phyloP scores from a whole-genome alignment of 2,888 invertebrate species.

The Cecidostiba fungosa region DNA sequence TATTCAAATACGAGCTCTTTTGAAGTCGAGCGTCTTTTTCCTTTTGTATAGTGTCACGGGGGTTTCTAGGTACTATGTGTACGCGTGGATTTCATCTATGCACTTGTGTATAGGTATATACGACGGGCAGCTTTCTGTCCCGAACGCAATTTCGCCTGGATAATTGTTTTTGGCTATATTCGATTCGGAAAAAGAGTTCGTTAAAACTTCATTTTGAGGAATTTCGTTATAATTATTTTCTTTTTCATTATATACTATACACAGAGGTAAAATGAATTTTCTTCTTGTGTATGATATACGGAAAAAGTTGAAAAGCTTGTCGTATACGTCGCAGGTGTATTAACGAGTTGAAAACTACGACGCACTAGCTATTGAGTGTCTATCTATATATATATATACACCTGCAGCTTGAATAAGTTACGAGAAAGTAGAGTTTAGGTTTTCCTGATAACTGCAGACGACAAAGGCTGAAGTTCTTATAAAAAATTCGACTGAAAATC shows the following conservation, averaged over 20 bases:
- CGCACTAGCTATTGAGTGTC: too few species aligned
- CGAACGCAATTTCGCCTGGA: slow-evolving; percentile 9
- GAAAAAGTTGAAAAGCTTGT: background rate
- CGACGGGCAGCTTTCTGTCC: background rate
- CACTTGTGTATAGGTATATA: too few species aligned
- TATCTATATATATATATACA: background rate
- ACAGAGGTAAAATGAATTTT: too few species aligned
- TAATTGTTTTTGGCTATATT: slow-evolving; percentile 13
- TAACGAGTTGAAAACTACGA: background rate
- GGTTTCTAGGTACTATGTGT: background rate
- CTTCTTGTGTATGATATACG: background rate
- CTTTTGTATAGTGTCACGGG: background rate
- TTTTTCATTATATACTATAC: too few species aligned
- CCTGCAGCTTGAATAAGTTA: background rate
- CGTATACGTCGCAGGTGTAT: background rate
- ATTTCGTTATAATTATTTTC: background rate
- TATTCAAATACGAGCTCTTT: background rate
- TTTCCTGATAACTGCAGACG: background rate
- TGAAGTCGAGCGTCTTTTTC: background rate
- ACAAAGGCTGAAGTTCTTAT: background rate
- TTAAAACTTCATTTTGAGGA: background rate
- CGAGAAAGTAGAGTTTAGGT: background rate
- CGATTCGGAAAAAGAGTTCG: background rate
- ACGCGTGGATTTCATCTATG: too few species aligned
- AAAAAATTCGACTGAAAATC: background rate